Conservation (phyloP, 2,113 vertebrate species). For the Odobenus rosmarus region DNA sequence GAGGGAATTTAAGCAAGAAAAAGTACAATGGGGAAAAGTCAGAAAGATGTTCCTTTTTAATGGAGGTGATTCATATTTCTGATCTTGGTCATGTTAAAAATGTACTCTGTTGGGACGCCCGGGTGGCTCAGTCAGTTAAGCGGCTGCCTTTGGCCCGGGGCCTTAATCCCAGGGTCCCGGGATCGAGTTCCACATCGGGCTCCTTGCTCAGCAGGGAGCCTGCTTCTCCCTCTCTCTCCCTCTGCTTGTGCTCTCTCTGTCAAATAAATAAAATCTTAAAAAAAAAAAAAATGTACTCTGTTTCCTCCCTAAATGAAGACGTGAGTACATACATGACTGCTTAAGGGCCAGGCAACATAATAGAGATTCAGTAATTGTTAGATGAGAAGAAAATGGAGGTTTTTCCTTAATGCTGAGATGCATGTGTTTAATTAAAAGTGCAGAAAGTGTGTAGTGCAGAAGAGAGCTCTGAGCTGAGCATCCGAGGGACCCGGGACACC, state of each 20-base stretch:
- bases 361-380: not conserved
- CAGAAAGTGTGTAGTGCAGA: rapidly evolving
- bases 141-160: no score
- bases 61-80: not conserved
- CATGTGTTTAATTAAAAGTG: not conserved
- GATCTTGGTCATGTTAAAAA: not conserved
- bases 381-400: not conserved
- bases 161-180: no score
- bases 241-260: no score
- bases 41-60: not conserved
- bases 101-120: not conserved
- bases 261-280: no score
- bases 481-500: not conserved
- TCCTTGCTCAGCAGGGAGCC: no score
- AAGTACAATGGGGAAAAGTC: not conserved
- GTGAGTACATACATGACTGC: rapidly evolving
- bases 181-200: no score
- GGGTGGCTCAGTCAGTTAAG: no score
- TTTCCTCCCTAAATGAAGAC: not conserved
- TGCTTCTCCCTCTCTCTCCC: no score
- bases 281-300: no score
- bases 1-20: not conserved
- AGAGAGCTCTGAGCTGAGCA: not conserved
- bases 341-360: not conserved
- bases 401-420: not conserved